Evolutionary conservation across 2,888 invertebrate genomes (phyloP).

Genomic region (Platycheirus rosarum): DNA sequence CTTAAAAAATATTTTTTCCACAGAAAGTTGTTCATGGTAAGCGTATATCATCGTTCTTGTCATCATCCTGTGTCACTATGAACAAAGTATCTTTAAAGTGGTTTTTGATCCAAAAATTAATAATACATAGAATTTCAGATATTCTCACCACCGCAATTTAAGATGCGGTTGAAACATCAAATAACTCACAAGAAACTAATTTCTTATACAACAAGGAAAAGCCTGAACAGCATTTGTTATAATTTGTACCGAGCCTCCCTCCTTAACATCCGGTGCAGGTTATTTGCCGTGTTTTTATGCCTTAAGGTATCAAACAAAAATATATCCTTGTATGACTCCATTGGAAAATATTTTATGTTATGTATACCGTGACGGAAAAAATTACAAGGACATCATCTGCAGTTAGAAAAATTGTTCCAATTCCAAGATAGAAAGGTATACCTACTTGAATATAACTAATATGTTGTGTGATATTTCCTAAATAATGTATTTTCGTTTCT

Average conservation of each 20-base stretch:
- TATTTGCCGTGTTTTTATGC: background rate
- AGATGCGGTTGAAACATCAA: constrained; percentile 23
- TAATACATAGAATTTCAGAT: constrained; percentile 79
- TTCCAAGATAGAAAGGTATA: background rate
- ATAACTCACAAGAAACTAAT: constrained; percentile 16
- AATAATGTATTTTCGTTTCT: constrained; percentile 34
- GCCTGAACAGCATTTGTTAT: constrained; percentile 17
- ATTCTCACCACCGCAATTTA: constrained; percentile 77
- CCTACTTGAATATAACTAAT: too few species aligned
- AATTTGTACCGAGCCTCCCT: background rate
- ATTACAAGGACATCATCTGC: constrained; percentile 48
- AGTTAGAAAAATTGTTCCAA: background rate
- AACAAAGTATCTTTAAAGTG: background rate
- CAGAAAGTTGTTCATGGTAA: background rate
- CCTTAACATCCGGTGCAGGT: background rate
- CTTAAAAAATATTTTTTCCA: too few species aligned
- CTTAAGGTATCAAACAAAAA: too few species aligned
- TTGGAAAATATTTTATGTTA: too few species aligned
- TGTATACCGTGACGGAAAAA: constrained; percentile 31
- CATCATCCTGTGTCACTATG: background rate
- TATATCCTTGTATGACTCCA: too few species aligned
- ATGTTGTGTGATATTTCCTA: constrained; percentile 44
- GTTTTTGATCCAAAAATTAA: constrained; percentile 77
- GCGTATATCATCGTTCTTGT: background rate
- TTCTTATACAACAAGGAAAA: constrained; percentile 13